These are phyloP conservation scores for Panonychus citri DNA, from an alignment of 1,140 invertebrate species.

Conservation along the genomic window DNA sequence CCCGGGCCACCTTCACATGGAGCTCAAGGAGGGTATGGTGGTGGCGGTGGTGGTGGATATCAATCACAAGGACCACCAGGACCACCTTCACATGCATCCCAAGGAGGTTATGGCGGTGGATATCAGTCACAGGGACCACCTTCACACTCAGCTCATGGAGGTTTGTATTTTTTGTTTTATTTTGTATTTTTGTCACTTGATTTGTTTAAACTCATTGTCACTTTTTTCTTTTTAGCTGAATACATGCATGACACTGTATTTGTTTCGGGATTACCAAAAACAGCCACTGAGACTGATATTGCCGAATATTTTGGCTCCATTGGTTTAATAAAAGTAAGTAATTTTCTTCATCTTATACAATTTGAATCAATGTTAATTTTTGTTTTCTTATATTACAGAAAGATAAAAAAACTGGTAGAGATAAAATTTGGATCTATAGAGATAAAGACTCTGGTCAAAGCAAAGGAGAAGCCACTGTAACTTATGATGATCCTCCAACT, in stretches of 20 bases:
- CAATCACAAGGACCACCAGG: conserved; percentile 4
- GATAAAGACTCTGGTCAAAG: conserved; percentile 74
- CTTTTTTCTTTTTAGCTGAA: conserved; percentile 7
- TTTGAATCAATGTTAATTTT: not conserved
- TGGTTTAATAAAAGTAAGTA: conserved; percentile 72
- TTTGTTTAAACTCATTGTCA: not conserved
- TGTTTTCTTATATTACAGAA: conserved; percentile 33
- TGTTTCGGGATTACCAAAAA: conserved; percentile 67
- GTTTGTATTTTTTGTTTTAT: not conserved
- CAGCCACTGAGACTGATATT: conserved; percentile 62
- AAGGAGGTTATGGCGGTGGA: not conserved
- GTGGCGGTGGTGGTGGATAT: conserved; percentile 13
- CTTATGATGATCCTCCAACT: conserved; percentile 82
- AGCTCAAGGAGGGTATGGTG: conserved; percentile 12
- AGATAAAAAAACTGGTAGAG: conserved; percentile 74
- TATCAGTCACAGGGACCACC: not conserved
- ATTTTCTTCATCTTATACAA: not conserved
- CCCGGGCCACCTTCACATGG: no score
- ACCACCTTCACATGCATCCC: not conserved
- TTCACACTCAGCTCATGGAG: not conserved
- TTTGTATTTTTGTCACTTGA: not conserved
- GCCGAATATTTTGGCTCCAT: conserved; percentile 81
- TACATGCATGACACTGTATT: conserved; percentile 72
- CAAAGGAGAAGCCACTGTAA: conserved; percentile 91
- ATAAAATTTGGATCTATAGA: conserved; percentile 95